A percentile compares a stretch with the other conserved stretches of the same genome.
These are phyloP conservation scores for Peucedramus taeniatus DNA, from an alignment of 2,113 vertebrate species.

Conservation along the genomic window DNA sequence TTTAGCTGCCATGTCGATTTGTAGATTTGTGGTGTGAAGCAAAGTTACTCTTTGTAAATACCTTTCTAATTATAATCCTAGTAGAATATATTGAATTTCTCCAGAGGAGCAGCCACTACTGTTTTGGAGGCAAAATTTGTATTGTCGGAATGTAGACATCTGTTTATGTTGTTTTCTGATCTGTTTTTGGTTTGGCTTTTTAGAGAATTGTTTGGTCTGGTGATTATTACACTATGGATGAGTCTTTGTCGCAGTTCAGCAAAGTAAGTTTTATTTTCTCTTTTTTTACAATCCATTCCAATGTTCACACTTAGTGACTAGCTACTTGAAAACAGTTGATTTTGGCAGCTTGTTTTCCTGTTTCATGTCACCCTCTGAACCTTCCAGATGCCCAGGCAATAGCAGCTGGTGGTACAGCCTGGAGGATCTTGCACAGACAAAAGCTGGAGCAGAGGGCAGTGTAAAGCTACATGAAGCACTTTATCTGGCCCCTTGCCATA, in stretches of 20 bases:
- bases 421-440: not conserved
- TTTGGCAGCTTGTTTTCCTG: not conserved
- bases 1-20: not conserved
- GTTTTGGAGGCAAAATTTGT: not conserved
- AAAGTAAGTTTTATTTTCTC: conserved; percentile 75
- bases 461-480: not conserved
- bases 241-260: conserved; percentile 83
- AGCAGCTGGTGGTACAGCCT: not conserved
- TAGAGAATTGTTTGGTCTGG: conserved; percentile 87
- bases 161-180: not conserved
- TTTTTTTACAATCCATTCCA: not conserved
- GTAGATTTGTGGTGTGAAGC: not conserved
- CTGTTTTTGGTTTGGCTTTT: not conserved
- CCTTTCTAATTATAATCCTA: not conserved
- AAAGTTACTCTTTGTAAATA: not conserved
- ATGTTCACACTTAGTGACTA: not conserved
- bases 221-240: conserved; percentile 85
- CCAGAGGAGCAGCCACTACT: not conserved
- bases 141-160: not conserved
- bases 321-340: not conserved
- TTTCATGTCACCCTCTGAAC: not conserved
- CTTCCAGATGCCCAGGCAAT: not conserved
- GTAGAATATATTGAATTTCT: not conserved
- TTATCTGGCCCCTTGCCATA: not conserved
- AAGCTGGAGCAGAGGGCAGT: not conserved